These are phyloP conservation scores for Sebastes variabilis DNA, from an alignment of 2,797 vertebrate species.

Conservation along the genomic window DNA sequence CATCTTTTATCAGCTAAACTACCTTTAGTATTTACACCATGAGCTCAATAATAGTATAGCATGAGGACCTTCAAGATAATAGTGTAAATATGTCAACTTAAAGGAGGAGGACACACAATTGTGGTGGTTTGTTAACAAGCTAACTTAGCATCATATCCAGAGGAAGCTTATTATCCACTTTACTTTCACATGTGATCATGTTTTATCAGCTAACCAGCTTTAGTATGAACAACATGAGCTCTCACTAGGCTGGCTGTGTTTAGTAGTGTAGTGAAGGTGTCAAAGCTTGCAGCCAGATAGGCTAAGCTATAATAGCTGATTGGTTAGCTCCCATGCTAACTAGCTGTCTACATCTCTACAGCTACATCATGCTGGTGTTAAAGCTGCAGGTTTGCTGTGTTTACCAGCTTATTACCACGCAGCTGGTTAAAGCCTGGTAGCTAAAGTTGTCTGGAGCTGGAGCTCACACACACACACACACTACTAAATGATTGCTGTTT, in stretches of 20 bases:
- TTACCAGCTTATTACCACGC: background rate
- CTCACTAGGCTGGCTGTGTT: conserved; percentile 5
- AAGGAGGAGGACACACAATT: conserved; percentile 38
- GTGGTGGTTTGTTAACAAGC: conserved; percentile 44
- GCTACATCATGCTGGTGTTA: conserved; percentile 41
- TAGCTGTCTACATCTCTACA: conserved; percentile 67
- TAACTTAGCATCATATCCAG: conserved; percentile 45
- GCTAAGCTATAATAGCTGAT: conserved; percentile 45
- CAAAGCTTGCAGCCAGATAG: conserved; percentile 35
- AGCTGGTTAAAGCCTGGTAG: conserved; percentile 1
- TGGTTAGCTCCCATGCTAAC: conserved; percentile 71
- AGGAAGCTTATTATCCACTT: background rate
- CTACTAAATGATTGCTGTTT: conserved; percentile 44
- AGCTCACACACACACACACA: background rate
- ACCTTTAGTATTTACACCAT: too few species aligned
- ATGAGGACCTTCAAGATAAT: fast-evolving
- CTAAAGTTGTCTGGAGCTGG: conserved; percentile 20
- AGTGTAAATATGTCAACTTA: conserved; percentile 36
- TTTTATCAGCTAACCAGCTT: background rate
- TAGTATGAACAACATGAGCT: conserved; percentile 8
- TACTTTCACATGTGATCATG: background rate
- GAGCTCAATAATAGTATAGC: too few species aligned
- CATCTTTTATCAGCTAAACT: too few species aligned
- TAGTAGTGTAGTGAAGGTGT: conserved; percentile 41
- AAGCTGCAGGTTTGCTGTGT: conserved; percentile 54